Conservation (phyloP, 2,888 invertebrate genomes). For the Ochlodes sylvanus region DNA sequence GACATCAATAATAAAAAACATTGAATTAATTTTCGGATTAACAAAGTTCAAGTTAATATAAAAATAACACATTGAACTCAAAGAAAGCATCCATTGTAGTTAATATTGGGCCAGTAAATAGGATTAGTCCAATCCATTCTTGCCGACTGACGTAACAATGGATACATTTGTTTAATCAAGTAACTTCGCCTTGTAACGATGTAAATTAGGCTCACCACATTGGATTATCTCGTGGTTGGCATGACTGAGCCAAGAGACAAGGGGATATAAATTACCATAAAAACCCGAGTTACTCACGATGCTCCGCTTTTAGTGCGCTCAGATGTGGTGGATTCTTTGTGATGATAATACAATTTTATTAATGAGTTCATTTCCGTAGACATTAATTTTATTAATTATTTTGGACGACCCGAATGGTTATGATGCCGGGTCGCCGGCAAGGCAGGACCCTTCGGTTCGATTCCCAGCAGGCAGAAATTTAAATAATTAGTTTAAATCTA, state of each 20-base stretch:
- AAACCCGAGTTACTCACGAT: conserved; percentile 3
- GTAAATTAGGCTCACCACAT: conserved; percentile 26
- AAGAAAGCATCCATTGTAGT: too few relatives aligned
- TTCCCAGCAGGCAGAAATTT: too few relatives aligned
- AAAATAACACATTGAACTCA: too few relatives aligned
- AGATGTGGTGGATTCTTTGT: neutral
- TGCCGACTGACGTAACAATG: neutral
- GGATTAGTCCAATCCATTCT: neutral
- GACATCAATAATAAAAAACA: too few relatives aligned
- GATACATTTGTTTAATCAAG: conserved; percentile 14
- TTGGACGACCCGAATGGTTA: too few relatives aligned
- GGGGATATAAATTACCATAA: conserved; percentile 33
- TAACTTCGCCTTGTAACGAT: conserved; percentile 12
- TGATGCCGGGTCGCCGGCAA: too few relatives aligned
- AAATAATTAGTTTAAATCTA: too few relatives aligned
- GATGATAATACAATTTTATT: neutral
- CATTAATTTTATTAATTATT: too few relatives aligned
- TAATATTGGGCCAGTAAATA: too few relatives aligned
- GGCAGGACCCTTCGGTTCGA: too few relatives aligned
- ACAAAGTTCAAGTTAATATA: too few relatives aligned
- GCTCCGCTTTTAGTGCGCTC: conserved; percentile 1
- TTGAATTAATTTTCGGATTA: too few relatives aligned
- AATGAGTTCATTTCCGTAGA: neutral
- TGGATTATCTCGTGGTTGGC: conserved; percentile 25
- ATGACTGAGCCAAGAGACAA: conserved; percentile 16